Evolutionary conservation across 2,888 invertebrate genomes (phyloP).

Genomic region (Fabriciana adippe): DNA sequence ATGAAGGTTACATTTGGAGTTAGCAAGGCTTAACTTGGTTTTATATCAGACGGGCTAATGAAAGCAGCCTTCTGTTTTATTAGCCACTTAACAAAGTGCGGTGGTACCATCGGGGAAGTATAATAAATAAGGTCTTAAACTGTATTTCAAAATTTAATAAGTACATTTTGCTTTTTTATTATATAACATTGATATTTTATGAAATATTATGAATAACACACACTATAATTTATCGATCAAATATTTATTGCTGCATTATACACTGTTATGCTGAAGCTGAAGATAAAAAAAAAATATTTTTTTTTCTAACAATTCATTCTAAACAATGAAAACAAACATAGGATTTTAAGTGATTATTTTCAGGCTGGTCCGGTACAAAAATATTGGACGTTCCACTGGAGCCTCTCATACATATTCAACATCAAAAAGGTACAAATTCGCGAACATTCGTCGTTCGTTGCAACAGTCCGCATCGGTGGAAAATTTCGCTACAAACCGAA

Average conservation of each 20-base stretch:
- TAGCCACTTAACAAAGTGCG: constrained; percentile 62
- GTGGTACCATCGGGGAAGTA: constrained; percentile 29
- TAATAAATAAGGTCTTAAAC: constrained; percentile 16
- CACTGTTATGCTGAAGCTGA: neutral
- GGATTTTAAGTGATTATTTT: constrained; percentile 21
- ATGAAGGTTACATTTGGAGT: constrained; percentile 65
- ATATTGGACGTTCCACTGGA: constrained; percentile 29
- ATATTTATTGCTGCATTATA: no score
- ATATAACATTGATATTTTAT: no score
- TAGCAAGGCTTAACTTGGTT: constrained; percentile 61
- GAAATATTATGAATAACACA: no score
- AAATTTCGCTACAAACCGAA: constrained; percentile 36
- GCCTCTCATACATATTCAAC: constrained; percentile 36
- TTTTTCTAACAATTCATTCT: constrained; percentile 3
- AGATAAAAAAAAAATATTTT: neutral
- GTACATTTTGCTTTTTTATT: neutral
- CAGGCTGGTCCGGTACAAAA: constrained; percentile 17
- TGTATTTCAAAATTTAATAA: constrained; percentile 8
- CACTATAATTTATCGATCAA: no score
- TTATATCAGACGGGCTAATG: constrained; percentile 67
- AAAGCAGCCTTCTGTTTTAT: constrained; percentile 75
- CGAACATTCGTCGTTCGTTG: constrained; percentile 27
- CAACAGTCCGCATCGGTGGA: constrained; percentile 30
- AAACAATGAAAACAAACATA: constrained; percentile 3
- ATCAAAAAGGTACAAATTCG: constrained; percentile 36